Evolutionary conservation across 2,888 invertebrate genomes (phyloP).

Genomic region (Nomada fabriciana): DNA sequence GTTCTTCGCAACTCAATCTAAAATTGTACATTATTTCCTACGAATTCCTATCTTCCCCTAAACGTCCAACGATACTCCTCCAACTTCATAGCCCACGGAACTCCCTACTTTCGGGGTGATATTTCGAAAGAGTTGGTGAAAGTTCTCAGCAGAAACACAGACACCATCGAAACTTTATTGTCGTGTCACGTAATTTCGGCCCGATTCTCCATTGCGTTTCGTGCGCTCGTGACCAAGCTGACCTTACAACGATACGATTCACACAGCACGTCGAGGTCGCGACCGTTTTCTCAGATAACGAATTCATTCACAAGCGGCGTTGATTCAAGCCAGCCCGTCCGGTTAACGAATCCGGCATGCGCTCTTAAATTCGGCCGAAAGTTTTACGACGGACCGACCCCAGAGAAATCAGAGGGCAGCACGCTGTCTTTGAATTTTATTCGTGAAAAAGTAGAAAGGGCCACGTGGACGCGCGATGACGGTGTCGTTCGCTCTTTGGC

Average conservation of each 20-base stretch:
- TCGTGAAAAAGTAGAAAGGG: background rate
- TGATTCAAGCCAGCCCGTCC: slow-evolving; percentile 45
- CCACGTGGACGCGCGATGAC: background rate
- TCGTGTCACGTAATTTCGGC: slow-evolving; percentile 40
- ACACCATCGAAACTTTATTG: slow-evolving; percentile 26
- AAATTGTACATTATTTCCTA: no score
- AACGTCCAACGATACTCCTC: no score
- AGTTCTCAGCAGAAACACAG: background rate
- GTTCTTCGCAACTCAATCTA: no score
- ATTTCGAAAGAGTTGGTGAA: background rate
- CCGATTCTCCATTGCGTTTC: slow-evolving; percentile 43
- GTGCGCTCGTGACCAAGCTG: slow-evolving; percentile 57
- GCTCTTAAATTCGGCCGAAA: slow-evolving; percentile 23
- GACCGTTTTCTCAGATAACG: slow-evolving; percentile 77
- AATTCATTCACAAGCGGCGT: slow-evolving; percentile 78
- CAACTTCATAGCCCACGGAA: no score
- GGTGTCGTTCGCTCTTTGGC: slow-evolving; percentile 20
- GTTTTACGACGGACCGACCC: background rate
- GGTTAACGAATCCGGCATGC: slow-evolving; percentile 47
- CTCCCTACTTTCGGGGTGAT: no score
- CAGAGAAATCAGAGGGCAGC: background rate
- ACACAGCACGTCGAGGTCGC: slow-evolving; percentile 68
- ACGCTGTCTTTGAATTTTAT: background rate
- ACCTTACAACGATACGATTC: slow-evolving; percentile 68
- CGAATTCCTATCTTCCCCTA: no score